Evolutionary conservation across 2,797 vertebrate genomes (phyloP), one percentile per base, ranked within the genome.

Genomic region (Glossophaga mutica): DNA sequence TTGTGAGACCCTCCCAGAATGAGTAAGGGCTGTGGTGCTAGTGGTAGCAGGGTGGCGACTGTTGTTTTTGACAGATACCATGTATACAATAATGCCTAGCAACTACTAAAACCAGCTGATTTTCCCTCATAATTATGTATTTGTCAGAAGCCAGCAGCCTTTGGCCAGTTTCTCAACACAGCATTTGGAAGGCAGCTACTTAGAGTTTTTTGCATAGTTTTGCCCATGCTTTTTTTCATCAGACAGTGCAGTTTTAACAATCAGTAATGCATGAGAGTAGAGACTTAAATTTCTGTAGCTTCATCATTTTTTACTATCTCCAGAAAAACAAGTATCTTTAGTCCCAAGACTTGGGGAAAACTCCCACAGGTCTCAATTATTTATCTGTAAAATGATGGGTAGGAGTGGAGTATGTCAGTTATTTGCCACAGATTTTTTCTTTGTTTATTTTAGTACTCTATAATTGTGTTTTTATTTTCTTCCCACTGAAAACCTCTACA

Each of bases 381-480:
- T 93, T 44, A 65, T 95, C 32, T 94, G 5, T 95, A 74, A 83
- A 89, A 76, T 59, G 73, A 73, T 18, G 1, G 18, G 21, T 78
- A n/a, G 11, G 18, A 6, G 24, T 83, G 24, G 39, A 87, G 14
- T 62, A 1, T 73, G 55, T 76, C 44, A 50, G 12, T 89, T 46
- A 91, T 93, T 94, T 94, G 62, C 62, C 22, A 94, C 21, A 19
- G n/a, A 15, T 73, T 92, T 94, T 78, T 91, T 24, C 26, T 86
- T 90, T 92, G 6, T 59, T 52, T 86, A 59, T 86, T 74, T 91
- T 86, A 86, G 24, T 81, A 10, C 24, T 37, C 14, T 89, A 55
- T 65, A 48, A 15, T 7, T 1, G 67, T 90, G n/a, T 55, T 74
- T 74, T 76, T 9, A 59, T 24, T 62, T 52, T 37, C 57, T 62